phyloP scores from a whole-genome alignment of 2,113 vertebrate genomes.

The Stegostoma tigrinum region DNA sequence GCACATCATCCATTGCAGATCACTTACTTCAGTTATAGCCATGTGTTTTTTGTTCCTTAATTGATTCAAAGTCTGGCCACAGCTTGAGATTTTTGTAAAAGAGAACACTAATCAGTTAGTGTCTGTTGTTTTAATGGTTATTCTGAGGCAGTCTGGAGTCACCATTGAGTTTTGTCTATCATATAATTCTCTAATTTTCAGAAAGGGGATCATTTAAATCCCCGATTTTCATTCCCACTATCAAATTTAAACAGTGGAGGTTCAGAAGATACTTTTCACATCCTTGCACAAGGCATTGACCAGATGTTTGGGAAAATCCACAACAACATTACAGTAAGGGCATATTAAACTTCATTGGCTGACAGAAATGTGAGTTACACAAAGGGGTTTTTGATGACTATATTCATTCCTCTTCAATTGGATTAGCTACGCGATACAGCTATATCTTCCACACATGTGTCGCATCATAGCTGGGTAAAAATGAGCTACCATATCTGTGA shows the following conservation, averaged over 20 bases:
- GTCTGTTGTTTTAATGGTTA: neutral
- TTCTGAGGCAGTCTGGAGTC: neutral
- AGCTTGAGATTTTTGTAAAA: neutral
- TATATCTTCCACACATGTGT: neutral
- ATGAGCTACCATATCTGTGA: neutral
- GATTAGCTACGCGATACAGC: neutral
- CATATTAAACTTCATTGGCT: neutral
- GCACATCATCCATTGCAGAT: neutral
- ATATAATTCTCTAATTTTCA: neutral
- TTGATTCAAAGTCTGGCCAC: constrained; percentile 1
- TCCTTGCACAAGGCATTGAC: neutral
- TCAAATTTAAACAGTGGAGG: neutral
- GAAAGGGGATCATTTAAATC: neutral
- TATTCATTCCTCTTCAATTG: neutral
- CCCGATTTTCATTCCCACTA: neutral
- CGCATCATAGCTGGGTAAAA: neutral
- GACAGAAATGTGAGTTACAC: neutral
- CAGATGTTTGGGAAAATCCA: neutral
- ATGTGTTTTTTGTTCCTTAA: neutral
- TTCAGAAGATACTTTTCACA: neutral
- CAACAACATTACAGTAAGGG: neutral
- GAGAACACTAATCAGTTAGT: neutral
- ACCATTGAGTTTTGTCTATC: neutral
- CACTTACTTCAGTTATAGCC: neutral
- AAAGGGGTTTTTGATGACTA: neutral